Conservation (phyloP, 1,140 invertebrate genomes). For the Pseudomyrmex gracilis region DNA sequence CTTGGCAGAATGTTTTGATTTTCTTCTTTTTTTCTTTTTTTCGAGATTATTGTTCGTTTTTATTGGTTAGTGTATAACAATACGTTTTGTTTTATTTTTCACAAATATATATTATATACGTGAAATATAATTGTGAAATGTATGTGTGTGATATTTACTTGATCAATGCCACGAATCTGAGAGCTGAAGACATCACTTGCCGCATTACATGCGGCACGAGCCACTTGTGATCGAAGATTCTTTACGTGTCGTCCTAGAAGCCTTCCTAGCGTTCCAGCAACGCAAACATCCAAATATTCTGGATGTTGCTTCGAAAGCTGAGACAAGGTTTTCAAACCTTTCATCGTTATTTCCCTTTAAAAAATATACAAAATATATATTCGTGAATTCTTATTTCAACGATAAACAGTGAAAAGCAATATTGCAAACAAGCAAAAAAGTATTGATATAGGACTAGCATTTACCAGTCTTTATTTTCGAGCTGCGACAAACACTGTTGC, state of each 20-base stretch:
- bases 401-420: neutral
- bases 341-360: constrained; percentile 92
- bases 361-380: constrained; percentile 1
- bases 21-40: no score
- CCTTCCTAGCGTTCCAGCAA: constrained; percentile 88
- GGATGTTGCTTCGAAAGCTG: constrained; percentile 90
- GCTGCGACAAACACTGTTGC: constrained; percentile 88
- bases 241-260: constrained; percentile 91
- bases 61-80: no score
- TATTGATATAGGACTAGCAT: constrained; percentile 41
- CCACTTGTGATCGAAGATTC: constrained; percentile 96
- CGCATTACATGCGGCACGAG: constrained; percentile 92
- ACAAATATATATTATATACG: no score
- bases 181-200: constrained; percentile 91
- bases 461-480: constrained; percentile 92
- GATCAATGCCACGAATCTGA: constrained; percentile 91
- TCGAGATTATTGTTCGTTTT: no score
- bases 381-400: neutral
- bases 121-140: no score
- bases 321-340: constrained; percentile 90
- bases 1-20: no score
- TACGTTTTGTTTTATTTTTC: no score
- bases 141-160: constrained; percentile 81
- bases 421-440: no score
- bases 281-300: constrained; percentile 87